Evolutionary conservation across 2,113 vertebrate genomes (phyloP).

Genomic region (Alectura lathami): DNA sequence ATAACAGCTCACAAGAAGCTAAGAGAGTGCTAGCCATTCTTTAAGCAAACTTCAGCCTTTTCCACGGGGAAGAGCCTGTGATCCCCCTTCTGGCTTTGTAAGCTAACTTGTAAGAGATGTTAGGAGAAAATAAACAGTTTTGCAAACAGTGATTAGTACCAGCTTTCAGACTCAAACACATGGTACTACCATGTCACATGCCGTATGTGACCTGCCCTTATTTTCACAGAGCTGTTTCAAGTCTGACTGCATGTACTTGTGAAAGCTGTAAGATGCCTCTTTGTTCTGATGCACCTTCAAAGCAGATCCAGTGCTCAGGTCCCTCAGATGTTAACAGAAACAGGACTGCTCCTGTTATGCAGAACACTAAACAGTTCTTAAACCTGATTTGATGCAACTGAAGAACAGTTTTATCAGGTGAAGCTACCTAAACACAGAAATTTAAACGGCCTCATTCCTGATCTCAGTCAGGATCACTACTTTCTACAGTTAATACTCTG

Average conservation of each 20-base stretch:
- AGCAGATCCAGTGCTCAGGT: neutral
- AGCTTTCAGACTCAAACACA: neutral
- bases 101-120: neutral
- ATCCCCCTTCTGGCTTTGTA: neutral
- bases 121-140: neutral
- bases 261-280: constrained; percentile 11
- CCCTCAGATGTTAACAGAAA: neutral
- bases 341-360: neutral
- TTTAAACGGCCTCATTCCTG: neutral
- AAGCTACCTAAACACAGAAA: neutral
- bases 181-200: neutral
- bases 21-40: neutral
- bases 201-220: neutral
- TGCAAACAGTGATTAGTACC: constrained; percentile 6
- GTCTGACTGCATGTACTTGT: neutral
- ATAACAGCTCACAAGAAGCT: neutral
- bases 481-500: neutral
- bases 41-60: neutral
- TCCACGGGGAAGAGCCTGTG: neutral
- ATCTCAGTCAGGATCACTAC: neutral
- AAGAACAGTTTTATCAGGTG: neutral
- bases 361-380: neutral
- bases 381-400: neutral
- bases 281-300: neutral
- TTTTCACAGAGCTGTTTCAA: neutral